Percentiles rank a stretch among this genome's conserved stretches.
Conservation (phyloP, 2,888 invertebrate genomes). For the Sepiola atlantica region DNA sequence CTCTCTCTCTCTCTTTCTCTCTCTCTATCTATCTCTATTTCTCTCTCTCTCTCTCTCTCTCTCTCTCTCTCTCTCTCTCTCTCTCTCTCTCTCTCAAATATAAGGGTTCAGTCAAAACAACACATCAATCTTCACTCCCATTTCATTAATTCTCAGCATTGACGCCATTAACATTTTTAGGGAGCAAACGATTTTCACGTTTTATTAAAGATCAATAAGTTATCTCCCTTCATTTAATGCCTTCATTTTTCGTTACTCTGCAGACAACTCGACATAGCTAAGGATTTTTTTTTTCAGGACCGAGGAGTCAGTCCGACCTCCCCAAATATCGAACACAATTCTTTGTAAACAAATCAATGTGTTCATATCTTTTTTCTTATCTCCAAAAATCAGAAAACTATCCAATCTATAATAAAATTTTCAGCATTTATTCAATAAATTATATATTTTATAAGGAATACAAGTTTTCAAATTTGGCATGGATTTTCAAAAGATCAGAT, state of each 20-base stretch:
- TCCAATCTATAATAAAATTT: too few relatives aligned
- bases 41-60: not conserved
- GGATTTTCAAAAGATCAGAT: too few relatives aligned
- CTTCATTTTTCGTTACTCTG: not conserved
- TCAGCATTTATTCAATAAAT: too few relatives aligned
- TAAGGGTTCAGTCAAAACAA: not conserved
- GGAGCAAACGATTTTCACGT: not conserved
- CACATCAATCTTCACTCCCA: not conserved
- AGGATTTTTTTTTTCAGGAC: too few relatives aligned
- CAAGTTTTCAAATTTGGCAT: too few relatives aligned
- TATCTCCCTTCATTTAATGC: not conserved
- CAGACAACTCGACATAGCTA: too few relatives aligned
- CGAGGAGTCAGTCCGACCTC: not conserved
- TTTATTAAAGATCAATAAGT: constrained; percentile 20
- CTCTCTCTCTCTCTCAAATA: not conserved
- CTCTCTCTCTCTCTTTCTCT: not conserved
- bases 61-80: not conserved
- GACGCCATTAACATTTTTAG: not conserved
- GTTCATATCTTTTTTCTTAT: too few relatives aligned
- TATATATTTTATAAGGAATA: too few relatives aligned
- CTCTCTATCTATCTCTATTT: not conserved
- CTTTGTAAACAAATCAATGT: too few relatives aligned
- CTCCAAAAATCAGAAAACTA: too few relatives aligned
- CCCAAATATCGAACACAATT: not conserved
- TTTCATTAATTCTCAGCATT: not conserved